Conservation (phyloP, 2,888 invertebrate genomes). For the Cerastis leucographa region DNA sequence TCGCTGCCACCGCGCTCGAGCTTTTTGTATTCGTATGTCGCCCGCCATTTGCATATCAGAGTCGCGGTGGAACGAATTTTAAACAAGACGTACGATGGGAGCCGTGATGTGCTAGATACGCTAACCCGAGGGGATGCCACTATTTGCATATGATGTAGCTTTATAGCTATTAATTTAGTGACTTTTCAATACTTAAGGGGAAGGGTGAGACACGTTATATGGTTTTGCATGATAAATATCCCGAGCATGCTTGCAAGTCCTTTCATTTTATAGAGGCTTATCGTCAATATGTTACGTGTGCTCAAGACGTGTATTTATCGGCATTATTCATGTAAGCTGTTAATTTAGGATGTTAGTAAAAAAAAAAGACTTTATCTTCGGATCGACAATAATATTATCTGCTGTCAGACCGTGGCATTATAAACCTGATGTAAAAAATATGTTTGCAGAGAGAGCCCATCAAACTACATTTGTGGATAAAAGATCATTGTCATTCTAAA, state of each 20-base stretch:
- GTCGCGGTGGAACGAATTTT: conserved; percentile 86
- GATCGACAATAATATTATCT: conserved; percentile 33
- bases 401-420: conserved; percentile 33
- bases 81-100: conserved; percentile 84
- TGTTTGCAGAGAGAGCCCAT: conserved; percentile 12
- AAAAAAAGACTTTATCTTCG: conserved; percentile 18
- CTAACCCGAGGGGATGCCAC: conserved; percentile 79
- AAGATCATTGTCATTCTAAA: conserved; percentile 44
- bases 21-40: conserved; percentile 90
- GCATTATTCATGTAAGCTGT: conserved; percentile 44
- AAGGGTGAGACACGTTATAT: conserved; percentile 66
- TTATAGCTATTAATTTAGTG: conserved; percentile 76
- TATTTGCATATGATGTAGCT: conserved; percentile 84
- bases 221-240: conserved; percentile 64
- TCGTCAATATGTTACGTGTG: conserved; percentile 51
- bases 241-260: conserved; percentile 54
- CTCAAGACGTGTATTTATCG: conserved; percentile 43
- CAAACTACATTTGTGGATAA: conserved; percentile 39
- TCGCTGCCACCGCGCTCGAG: conserved; percentile 90
- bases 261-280: conserved; percentile 59
- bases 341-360: conserved; percentile 40
- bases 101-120: conserved; percentile 81
- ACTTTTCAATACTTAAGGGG: conserved; percentile 66
- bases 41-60: conserved; percentile 88
- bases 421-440: conserved; percentile 22